Evolutionary conservation across 2,113 vertebrate species (phyloP), one percentile per base, ranked within the genome.

Genomic region (Stercorarius parasiticus): DNA sequence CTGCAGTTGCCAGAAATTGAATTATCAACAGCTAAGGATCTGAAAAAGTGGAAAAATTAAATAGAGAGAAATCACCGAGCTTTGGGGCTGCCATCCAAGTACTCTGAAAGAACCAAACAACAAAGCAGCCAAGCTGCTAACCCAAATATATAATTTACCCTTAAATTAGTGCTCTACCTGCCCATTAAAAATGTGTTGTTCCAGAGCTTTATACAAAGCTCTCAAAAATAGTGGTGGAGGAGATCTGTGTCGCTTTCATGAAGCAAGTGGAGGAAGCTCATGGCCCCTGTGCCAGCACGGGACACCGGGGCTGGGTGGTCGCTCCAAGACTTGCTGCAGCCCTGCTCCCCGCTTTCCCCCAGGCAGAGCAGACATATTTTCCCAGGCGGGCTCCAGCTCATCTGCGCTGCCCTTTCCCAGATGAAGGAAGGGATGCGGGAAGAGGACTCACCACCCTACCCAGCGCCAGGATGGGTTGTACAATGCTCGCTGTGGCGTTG

Each of bases 31-130:
- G 84, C 87, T 64, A 82, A 84, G 72, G 77, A 43, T 95, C 84
- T 93, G 87, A 86, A 97, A 91, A 96, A 96, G 84, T 90, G 79
- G 66, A 86, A 90, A 94, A 96, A 97, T 88, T 91, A 95, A 94
- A 90, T 42, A 90, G 94, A 89, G 87, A 94, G 94, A 96, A 94
- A 94, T 97, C 87, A 82, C 89, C 74, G 89, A 87, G 87, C 7
- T 1, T n/a, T 80, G 64, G 66, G 97, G 95, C 94, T 10, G 23
- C 58, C 30, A 36, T 93, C 96, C 96, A 97, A 94, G 50, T 36
- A 90, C 62, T 73, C 62, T 91, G 86, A 94, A 95, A 95, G 78
- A 94, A 89, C 42, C 17, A 82, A 96, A 71, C n/a, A 94, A 85
- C 93, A 93, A 95, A 94, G 74, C 84, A 82, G 84, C 62, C 87